Evolutionary conservation across 2,797 vertebrate genomes (phyloP).

Genomic region (Halcyon chelicuti): DNA sequence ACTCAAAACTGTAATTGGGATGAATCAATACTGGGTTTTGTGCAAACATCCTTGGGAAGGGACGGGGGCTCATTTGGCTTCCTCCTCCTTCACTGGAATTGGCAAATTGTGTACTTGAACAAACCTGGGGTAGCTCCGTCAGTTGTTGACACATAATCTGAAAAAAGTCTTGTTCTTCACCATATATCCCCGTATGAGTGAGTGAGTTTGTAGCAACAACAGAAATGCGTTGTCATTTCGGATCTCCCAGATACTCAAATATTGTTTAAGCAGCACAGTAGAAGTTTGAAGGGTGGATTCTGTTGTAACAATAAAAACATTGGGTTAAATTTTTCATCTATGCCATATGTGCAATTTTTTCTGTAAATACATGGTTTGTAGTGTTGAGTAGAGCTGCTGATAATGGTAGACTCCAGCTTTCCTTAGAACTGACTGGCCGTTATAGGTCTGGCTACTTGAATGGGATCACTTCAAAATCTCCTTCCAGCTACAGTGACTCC

Average conservation of each 20-base stretch:
- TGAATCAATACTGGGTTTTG: background rate
- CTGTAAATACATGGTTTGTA: background rate
- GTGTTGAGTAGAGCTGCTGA: background rate
- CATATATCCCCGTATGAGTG: background rate
- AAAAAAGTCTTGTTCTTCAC: background rate
- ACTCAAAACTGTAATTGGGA: background rate
- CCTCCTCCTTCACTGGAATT: background rate
- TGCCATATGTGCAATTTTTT: background rate
- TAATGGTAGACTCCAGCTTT: background rate
- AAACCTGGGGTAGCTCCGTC: background rate
- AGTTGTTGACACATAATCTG: background rate
- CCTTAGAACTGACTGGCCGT: background rate
- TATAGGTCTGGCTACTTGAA: background rate
- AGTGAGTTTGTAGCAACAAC: background rate
- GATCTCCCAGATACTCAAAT: background rate
- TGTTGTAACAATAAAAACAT: background rate
- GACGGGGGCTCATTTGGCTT: background rate
- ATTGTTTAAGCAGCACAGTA: background rate
- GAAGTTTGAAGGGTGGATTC: background rate
- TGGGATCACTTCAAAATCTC: background rate
- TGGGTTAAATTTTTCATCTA: background rate
- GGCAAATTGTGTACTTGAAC: background rate
- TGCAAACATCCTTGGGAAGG: background rate
- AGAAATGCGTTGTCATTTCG: background rate
- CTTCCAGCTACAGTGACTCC: background rate